Conservation (phyloP, 1,140 invertebrate species). For the Trinorchestia longiramus region DNA sequence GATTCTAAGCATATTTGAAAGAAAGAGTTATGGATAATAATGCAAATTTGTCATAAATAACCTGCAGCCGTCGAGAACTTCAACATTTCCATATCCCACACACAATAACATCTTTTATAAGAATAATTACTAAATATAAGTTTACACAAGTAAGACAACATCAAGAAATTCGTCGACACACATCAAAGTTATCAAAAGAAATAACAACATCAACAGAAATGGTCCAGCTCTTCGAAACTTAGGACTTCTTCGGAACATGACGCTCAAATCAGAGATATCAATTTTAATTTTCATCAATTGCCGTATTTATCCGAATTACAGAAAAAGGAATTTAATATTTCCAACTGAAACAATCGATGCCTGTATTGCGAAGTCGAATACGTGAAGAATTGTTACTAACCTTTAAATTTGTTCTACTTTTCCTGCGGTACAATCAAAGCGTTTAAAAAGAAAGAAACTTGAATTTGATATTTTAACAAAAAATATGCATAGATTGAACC, state of each 20-base stretch:
- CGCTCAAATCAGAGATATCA: neutral
- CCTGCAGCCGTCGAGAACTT: neutral
- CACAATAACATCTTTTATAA: neutral
- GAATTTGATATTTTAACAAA: neutral
- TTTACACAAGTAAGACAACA: neutral
- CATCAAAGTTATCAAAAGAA: too few relatives aligned
- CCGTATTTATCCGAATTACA: too few relatives aligned
- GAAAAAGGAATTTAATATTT: too few relatives aligned
- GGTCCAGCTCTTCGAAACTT: neutral
- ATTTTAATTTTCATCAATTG: too few relatives aligned
- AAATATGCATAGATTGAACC: neutral
- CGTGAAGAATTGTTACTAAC: neutral
- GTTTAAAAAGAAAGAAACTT: neutral
- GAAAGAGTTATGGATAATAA: too few relatives aligned
- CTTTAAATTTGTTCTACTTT: neutral
- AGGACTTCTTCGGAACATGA: neutral
- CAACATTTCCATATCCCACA: neutral
- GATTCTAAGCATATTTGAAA: too few relatives aligned
- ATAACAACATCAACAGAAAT: too few relatives aligned
- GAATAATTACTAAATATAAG: neutral
- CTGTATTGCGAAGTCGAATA: too few relatives aligned
- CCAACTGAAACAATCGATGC: too few relatives aligned
- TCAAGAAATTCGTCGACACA: neutral
- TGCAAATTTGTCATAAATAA: too few relatives aligned
- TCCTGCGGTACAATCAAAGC: neutral